Base-by-base conservation (phyloP, 2,888 invertebrate genomes). In the Mimumesa dahlbomi region DNA sequence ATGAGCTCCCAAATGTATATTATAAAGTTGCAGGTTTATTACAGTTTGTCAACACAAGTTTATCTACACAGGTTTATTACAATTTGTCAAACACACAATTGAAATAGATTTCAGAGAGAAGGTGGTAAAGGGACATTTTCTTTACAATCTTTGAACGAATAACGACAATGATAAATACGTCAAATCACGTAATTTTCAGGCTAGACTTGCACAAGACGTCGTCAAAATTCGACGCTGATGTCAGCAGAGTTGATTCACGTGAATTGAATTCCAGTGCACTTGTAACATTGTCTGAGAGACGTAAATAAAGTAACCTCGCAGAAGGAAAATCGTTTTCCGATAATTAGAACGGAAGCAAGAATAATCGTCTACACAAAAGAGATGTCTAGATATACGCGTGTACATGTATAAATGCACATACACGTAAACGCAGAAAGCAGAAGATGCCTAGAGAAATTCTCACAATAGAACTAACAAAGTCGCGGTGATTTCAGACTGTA, bases 401-500 rank as follows among this genome's bases (percentile, higher is more conserved):
- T n/a, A 9, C n/a, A 34, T 9, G n/a, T 3, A 34, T 1, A 34
- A 7, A 34, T 34, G n/a, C 3, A n/a, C 3, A n/a, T 7, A 34
- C n/a, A 29, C 3, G 34, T n/a, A 34, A n/a, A 34, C 11, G n/a
- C 9, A 34, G 34, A n/a, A 34, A n/a, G 11, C 22, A 40, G 18
- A 21, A 21, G 34, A 49, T 19, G 6, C 42, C 36, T 46, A 46
- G 67, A 64, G 79, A 76, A 77, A 79, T 77, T 74, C 75, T 69
- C 52, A 70, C 29, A n/a, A n/a, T n/a, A 25, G 25, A 76, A 62
- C 66, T 71, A 57, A 76, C 76, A 79, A 82, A 84, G 81, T 81
- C 82, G 71, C 71, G 74, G 79, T 82, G 81, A 85, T 83, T 85
- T 83, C 78, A 74, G 71, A n/a, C n/a, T n/a, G n/a, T n/a, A n/a